These are phyloP conservation scores for Leptinotarsa tumamoca DNA, from an alignment of 2,888 invertebrate genomes.

Conservation along the genomic window DNA sequence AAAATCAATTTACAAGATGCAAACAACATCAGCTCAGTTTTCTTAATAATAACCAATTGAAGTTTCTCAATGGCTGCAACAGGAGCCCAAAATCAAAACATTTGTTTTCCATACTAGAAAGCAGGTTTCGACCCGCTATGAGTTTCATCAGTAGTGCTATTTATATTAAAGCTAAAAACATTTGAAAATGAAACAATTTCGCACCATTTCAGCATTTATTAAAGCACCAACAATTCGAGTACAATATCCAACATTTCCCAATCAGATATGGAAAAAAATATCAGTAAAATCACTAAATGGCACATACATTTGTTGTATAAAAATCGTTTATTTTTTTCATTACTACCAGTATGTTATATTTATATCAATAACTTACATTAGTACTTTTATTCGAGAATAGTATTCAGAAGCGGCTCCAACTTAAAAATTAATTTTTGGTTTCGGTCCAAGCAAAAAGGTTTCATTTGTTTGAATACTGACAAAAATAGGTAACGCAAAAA, in stretches of 20 bases:
- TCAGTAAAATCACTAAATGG: slow-evolving; percentile 7
- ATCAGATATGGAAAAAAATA: neutral
- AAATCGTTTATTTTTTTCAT: neutral
- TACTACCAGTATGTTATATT: neutral
- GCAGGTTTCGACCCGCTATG: too few relatives aligned
- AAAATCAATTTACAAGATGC: too few relatives aligned
- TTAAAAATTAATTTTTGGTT: slow-evolving; percentile 26
- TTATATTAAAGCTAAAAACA: neutral
- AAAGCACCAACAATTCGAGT: neutral
- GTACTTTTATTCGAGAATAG: neutral
- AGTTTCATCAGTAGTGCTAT: neutral
- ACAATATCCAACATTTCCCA: neutral
- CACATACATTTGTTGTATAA: neutral
- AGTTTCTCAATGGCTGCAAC: too few relatives aligned
- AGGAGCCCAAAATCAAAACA: too few relatives aligned
- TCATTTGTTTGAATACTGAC: slow-evolving; percentile 11
- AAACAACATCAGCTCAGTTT: too few relatives aligned
- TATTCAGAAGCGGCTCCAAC: neutral
- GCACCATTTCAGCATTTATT: neutral
- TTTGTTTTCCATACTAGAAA: too few relatives aligned
- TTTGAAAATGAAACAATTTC: neutral
- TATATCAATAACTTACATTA: neutral
- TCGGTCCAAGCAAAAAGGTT: slow-evolving; percentile 3
- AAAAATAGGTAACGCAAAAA: slow-evolving; percentile 6
- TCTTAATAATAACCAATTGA: too few relatives aligned